Evolutionary conservation across 2,797 vertebrate genomes (phyloP).

Genomic region (Rhadinocentrus ornatus): DNA sequence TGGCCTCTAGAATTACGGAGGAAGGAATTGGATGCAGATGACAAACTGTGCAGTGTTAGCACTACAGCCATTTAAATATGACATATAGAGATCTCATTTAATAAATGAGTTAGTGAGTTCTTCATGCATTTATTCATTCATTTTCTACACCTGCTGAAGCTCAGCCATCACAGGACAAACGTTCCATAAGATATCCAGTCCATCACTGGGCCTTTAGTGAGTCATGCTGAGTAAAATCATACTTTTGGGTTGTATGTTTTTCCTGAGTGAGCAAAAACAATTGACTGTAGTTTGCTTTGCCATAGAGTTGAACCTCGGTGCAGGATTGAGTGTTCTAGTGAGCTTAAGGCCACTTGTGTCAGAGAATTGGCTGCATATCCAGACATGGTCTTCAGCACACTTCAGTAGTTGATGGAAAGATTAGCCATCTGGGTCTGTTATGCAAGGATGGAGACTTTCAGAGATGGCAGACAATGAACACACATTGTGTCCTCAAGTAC

Average conservation of each 20-base stretch:
- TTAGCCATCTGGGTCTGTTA: conserved; percentile 72
- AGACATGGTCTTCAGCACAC: conserved; percentile 36
- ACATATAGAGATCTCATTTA: not conserved
- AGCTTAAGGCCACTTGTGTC: conserved; percentile 42
- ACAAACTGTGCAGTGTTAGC: conserved; percentile 11
- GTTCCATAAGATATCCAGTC: not conserved
- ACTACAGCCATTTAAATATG: conserved; percentile 20
- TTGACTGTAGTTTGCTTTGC: not conserved
- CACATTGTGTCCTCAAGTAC: not conserved
- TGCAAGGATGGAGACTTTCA: conserved; percentile 31
- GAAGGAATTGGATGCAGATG: conserved; percentile 29
- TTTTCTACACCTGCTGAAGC: not conserved
- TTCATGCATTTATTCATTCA: not conserved
- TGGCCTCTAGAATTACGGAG: conserved; percentile 39
- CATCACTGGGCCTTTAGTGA: not conserved
- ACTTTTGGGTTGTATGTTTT: not conserved
- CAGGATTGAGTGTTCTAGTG: conserved; percentile 36
- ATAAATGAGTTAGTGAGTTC: conserved; percentile 1
- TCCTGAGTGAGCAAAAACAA: conserved; percentile 12
- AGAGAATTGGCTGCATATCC: conserved; percentile 35
- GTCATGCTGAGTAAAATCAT: not conserved
- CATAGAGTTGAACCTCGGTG: conserved; percentile 7
- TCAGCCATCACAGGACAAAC: not conserved
- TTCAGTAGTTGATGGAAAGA: conserved; percentile 38
- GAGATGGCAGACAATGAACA: not conserved